phyloP scores from a whole-genome alignment of 2,113 vertebrate species.

The Anser cygnoides region DNA sequence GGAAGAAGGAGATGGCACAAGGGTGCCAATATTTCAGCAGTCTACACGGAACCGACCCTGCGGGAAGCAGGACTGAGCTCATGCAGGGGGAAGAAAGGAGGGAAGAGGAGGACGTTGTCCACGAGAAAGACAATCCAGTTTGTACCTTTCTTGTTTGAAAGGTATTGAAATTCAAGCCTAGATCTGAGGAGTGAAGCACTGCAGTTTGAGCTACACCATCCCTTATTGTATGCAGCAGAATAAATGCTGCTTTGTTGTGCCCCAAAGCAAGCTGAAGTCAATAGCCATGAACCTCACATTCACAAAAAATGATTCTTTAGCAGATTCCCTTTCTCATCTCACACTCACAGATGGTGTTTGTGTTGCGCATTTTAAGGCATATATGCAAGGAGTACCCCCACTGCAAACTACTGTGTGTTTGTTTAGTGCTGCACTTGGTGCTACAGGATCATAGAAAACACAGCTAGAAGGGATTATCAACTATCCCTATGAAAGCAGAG shows the following conservation, averaged over 20 bases:
- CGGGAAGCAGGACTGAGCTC: background rate
- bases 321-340: background rate
- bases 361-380: background rate
- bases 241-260: slow-evolving; percentile 42
- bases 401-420: background rate
- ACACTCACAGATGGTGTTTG: background rate
- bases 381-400: background rate
- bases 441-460: background rate
- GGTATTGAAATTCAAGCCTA: slow-evolving; percentile 46
- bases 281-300: background rate
- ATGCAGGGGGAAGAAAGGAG: background rate
- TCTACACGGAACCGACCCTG: slow-evolving; percentile 20
- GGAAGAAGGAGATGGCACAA: slow-evolving; percentile 43
- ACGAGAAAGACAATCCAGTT: slow-evolving; percentile 10
- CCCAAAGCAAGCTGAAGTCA: background rate
- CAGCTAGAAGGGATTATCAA: background rate
- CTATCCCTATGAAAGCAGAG: background rate
- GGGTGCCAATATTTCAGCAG: slow-evolving; percentile 54
- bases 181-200: background rate
- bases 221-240: background rate
- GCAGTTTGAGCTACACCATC: background rate
- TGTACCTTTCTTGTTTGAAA: slow-evolving; percentile 1
- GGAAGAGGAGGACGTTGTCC: background rate
- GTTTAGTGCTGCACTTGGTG: background rate
- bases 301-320: background rate